phyloP scores from a whole-genome alignment of 1,140 invertebrate genomes.

The Paracyclopina nana region DNA sequence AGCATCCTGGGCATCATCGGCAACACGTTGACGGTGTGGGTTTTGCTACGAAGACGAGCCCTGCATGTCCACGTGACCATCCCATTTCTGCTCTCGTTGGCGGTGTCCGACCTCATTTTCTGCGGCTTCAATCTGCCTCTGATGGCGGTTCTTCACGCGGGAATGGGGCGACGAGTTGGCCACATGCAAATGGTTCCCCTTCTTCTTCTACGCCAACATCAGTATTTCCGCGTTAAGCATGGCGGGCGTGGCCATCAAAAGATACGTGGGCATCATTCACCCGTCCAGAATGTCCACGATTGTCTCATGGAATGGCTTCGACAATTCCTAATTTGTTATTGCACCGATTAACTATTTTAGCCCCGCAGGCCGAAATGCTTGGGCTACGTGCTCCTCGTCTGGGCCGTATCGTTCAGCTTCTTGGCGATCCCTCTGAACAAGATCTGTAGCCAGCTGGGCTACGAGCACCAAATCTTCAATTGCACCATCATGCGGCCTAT shows the following conservation, averaged over 20 bases:
- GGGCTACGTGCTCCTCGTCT: neutral
- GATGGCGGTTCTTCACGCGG: neutral
- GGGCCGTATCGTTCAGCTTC: neutral
- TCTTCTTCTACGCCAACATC: neutral
- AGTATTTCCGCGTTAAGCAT: neutral
- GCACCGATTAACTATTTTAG: too few species aligned
- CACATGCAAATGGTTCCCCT: neutral
- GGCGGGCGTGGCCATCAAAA: neutral
- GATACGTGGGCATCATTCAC: neutral
- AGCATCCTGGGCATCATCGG: neutral
- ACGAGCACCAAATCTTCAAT: neutral
- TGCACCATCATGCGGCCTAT: too few species aligned
- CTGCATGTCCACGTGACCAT: neutral
- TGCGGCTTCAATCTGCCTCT: conserved; percentile 8
- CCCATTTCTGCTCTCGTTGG: conserved; percentile 10
- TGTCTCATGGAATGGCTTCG: neutral
- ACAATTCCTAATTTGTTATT: too few species aligned
- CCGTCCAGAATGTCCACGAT: neutral
- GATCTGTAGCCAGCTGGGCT: neutral
- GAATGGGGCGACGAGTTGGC: neutral
- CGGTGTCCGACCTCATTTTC: conserved; percentile 13
- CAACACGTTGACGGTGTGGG: neutral
- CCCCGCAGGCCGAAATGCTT: too few species aligned
- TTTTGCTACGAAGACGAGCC: neutral
- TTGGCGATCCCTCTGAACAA: neutral